A percentile compares a stretch with the other conserved stretches of the same genome.
Evolutionary conservation across 30 jellyfish, hydroid and myxozoan genomes (phyloP).

Genomic region (Aurelia sp.): DNA sequence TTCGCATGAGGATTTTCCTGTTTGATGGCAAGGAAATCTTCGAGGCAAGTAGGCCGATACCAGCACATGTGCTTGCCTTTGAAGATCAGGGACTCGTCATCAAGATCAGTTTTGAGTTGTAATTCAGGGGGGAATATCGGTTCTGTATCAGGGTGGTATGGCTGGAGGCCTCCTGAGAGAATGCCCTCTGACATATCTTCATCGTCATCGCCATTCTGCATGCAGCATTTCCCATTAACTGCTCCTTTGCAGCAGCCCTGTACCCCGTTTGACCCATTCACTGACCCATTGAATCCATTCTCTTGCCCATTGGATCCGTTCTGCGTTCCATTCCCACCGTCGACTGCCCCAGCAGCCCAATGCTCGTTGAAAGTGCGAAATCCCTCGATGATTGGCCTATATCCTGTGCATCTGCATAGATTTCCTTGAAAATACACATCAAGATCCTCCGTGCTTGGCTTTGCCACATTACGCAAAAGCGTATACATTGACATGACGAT

Average conservation of each 20-base stretch:
- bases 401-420: constrained; percentile 73
- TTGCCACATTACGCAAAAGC: constrained; percentile 44
- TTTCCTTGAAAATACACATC: constrained; percentile 56
- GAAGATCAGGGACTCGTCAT: constrained; percentile 28
- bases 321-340: background rate
- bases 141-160: constrained; percentile 23
- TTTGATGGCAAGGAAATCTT: constrained; percentile 2
- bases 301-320: too few relatives aligned
- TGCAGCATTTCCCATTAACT: constrained; percentile 30
- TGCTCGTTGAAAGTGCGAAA: constrained; percentile 57
- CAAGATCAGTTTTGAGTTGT: constrained; percentile 30
- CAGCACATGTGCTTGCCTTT: constrained; percentile 14
- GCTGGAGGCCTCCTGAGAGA: background rate
- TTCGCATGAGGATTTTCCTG: constrained; percentile 42
- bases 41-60: constrained; percentile 32
- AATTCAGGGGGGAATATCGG: constrained; percentile 68
- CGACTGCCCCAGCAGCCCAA: background rate
- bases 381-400: constrained; percentile 60
- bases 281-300: too few relatives aligned
- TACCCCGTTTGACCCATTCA: too few relatives aligned
- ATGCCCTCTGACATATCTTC: background rate
- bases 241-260: constrained; percentile 32
- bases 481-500: constrained; percentile 66
- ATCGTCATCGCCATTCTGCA: background rate
- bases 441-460: constrained; percentile 49